Conservation (phyloP, 2,113 vertebrate species). For the Oostethus manadensis region DNA sequence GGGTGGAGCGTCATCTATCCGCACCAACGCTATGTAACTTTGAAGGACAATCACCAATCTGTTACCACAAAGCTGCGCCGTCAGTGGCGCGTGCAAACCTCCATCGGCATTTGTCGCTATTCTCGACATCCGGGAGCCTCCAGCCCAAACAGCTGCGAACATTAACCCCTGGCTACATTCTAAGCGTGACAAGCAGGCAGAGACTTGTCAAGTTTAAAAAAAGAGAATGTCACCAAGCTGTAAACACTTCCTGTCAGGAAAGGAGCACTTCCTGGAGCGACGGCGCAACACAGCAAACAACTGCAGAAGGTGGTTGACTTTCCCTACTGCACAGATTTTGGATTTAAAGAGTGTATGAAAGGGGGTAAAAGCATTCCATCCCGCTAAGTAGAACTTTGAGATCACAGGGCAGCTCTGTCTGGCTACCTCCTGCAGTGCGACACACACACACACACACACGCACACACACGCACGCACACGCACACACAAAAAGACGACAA, state of each 20-base stretch:
- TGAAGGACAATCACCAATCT: neutral
- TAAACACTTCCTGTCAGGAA: constrained; percentile 80
- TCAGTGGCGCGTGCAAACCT: constrained; percentile 5
- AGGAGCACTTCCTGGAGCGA: constrained; percentile 73
- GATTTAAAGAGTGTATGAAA: constrained; percentile 25
- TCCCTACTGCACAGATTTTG: constrained; percentile 10
- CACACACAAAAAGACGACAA: too few relatives aligned
- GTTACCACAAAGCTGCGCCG: constrained; percentile 12
- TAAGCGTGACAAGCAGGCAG: constrained; percentile 47
- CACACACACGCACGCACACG: constrained; percentile 28
- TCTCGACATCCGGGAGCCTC: constrained; percentile 26
- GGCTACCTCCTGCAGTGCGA: constrained; percentile 36
- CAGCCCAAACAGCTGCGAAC: constrained; percentile 22
- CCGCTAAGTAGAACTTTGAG: constrained; percentile 18
- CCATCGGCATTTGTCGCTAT: constrained; percentile 25
- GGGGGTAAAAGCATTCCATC: constrained; percentile 12
- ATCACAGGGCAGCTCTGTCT: constrained; percentile 44
- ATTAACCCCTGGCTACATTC: constrained; percentile 38
- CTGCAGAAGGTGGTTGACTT: constrained; percentile 33
- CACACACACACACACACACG: constrained; percentile 33
- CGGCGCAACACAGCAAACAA: constrained; percentile 51
- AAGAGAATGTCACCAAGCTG: constrained; percentile 75
- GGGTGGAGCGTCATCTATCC: constrained; percentile 44
- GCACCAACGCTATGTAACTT: constrained; percentile 17
- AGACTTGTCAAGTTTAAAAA: constrained; percentile 66